phyloP scores from a whole-genome alignment of 92 coral and sea anemone species.

The Scolanthus callimorphus region DNA sequence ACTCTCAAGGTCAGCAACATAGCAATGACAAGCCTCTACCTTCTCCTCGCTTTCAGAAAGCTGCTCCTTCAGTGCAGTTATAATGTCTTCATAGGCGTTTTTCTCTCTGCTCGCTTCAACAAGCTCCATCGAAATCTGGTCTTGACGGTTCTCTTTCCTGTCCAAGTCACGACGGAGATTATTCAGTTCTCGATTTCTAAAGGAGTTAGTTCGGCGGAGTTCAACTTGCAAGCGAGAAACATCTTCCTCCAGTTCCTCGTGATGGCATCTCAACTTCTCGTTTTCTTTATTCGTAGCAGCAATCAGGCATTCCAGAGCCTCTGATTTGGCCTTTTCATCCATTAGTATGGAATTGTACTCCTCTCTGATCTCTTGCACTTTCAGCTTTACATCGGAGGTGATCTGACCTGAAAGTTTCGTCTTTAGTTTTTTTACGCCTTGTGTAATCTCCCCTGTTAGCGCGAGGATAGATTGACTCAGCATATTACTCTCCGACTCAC shows the following conservation, averaged over 20 bases:
- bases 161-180: neutral
- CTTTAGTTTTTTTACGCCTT: slow-evolving; percentile 5
- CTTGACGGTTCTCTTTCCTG: slow-evolving; percentile 3
- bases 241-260: slow-evolving; percentile 5
- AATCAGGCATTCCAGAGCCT: slow-evolving; percentile 4
- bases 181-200: slow-evolving; percentile 4
- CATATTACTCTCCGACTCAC: slow-evolving; percentile 2
- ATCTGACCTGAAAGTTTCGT: neutral
- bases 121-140: slow-evolving; percentile 4
- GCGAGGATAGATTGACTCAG: slow-evolving; percentile 10
- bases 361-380: neutral
- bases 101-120: neutral
- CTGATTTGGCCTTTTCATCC: slow-evolving; percentile 11
- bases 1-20: slow-evolving; percentile 8
- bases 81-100: neutral
- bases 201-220: neutral
- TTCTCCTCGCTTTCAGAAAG: neutral
- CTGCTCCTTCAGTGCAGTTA: neutral
- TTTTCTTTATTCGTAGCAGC: neutral
- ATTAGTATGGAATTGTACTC: neutral
- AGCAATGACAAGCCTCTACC: neutral
- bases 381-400: neutral
- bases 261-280: neutral
- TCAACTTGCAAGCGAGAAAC: neutral
- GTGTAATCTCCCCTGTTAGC: slow-evolving; percentile 11